phyloP scores from a whole-genome alignment of 2,888 invertebrate genomes.

The Antitype chi region DNA sequence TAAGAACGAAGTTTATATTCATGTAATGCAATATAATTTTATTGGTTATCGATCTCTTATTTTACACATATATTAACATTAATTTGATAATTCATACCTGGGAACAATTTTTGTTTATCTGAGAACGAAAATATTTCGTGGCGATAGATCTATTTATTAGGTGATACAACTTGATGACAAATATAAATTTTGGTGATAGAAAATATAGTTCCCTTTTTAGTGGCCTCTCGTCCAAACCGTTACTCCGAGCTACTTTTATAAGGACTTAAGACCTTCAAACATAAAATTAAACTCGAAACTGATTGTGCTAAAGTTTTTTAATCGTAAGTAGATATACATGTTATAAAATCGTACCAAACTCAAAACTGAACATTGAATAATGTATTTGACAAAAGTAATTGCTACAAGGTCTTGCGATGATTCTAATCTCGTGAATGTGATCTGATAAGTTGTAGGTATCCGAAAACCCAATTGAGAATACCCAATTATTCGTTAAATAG shows the following conservation, averaged over 20 bases:
- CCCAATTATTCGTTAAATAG: background rate
- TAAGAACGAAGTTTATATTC: no score
- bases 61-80: no score
- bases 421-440: background rate
- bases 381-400: background rate
- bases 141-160: no score
- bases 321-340: background rate
- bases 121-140: no score
- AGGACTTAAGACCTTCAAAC: background rate
- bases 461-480: background rate
- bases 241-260: background rate
- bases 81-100: no score
- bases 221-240: background rate
- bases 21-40: no score
- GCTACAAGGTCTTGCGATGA: background rate
- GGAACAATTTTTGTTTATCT: no score
- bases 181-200: no score
- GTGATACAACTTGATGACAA: no score
- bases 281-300: background rate
- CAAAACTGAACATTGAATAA: background rate
- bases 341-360: background rate
- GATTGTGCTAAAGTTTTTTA: conserved; percentile 42
- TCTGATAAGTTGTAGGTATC: background rate
- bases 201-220: no score
- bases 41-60: no score